Percentiles rank a stretch among this genome's conserved stretches.
phyloP scores from a whole-genome alignment of 53 echinoderm and acorn worm genomes.

The Holothuria leucospilota region DNA sequence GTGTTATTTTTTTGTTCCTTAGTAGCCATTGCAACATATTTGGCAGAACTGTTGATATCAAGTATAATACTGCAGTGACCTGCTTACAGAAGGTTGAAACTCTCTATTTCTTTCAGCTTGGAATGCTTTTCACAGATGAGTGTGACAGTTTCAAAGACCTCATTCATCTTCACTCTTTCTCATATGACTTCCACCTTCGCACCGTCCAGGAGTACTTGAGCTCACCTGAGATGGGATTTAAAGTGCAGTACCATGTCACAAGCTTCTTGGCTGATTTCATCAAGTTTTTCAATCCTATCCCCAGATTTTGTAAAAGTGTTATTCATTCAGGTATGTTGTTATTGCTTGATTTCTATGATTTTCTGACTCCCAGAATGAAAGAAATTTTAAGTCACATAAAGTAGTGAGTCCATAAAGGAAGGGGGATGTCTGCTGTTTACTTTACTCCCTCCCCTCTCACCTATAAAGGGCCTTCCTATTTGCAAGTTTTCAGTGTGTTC shows the following conservation, averaged over 20 bases:
- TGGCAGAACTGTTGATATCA: no score
- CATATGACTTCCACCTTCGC: conserved; percentile 97
- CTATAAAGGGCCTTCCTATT: no score
- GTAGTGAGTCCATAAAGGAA: no score
- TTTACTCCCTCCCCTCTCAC: no score
- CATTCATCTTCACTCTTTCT: conserved; percentile 91
- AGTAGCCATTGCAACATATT: no score
- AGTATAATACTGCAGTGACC: no score
- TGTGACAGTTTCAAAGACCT: conserved; percentile 94
- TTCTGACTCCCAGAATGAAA: no score
- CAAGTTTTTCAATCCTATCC: conserved; percentile 71
- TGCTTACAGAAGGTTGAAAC: background rate
- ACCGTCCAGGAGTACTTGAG: conserved; percentile 86
- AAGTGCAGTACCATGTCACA: conserved; percentile 88
- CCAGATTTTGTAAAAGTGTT: conserved; percentile 41
- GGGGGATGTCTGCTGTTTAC: no score
- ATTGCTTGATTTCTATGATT: no score
- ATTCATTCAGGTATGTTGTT: background rate
- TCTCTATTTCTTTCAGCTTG: conserved; percentile 68
- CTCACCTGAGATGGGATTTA: conserved; percentile 84
- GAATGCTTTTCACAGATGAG: conserved; percentile 90
- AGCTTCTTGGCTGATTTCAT: conserved; percentile 85
- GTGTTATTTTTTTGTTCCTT: no score
- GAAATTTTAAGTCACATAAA: no score
- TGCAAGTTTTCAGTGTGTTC: no score